phyloP scores from a whole-genome alignment of 1,140 invertebrate species.

The Coelopa frigida region DNA sequence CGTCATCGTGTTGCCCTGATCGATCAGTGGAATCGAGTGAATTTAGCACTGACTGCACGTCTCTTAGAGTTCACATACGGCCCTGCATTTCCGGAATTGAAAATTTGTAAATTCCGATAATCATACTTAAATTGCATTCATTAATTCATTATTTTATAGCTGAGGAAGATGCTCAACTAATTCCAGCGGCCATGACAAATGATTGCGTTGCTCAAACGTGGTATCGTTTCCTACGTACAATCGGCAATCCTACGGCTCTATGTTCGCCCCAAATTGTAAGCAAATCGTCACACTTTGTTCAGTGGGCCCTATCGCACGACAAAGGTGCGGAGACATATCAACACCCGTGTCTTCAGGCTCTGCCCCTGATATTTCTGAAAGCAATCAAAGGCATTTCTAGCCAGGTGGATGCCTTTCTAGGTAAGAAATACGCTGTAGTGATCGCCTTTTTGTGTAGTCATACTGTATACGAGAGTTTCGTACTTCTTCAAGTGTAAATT shows the following conservation, averaged over 20 bases:
- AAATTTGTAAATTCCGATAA: conserved; percentile 58
- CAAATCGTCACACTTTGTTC: conserved; percentile 76
- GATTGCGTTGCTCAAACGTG: conserved; percentile 89
- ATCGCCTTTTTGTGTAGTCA: too few species aligned
- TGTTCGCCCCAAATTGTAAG: conserved; percentile 79
- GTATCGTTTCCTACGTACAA: conserved; percentile 87
- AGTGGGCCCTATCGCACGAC: conserved; percentile 64
- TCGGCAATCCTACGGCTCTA: conserved; percentile 90
- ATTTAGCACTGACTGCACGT: conserved; percentile 76
- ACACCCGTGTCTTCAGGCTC: conserved; percentile 78
- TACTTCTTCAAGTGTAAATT: too few species aligned
- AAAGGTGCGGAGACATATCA: conserved; percentile 78
- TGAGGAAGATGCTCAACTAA: conserved; percentile 75
- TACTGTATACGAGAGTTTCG: too few species aligned
- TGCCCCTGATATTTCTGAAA: conserved; percentile 87
- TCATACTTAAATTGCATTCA: neutral
- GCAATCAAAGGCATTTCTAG: conserved; percentile 89
- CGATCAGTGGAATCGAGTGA: conserved; percentile 93
- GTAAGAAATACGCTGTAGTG: too few species aligned
- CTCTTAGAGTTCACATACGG: conserved; percentile 86
- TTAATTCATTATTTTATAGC: conserved; percentile 47
- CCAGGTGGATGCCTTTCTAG: conserved; percentile 92
- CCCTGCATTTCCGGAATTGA: conserved; percentile 74
- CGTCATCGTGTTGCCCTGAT: conserved; percentile 85
- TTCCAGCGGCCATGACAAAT: conserved; percentile 74